phyloP scores from a whole-genome alignment of 1,140 invertebrate species.

The Drosophila pandora region DNA sequence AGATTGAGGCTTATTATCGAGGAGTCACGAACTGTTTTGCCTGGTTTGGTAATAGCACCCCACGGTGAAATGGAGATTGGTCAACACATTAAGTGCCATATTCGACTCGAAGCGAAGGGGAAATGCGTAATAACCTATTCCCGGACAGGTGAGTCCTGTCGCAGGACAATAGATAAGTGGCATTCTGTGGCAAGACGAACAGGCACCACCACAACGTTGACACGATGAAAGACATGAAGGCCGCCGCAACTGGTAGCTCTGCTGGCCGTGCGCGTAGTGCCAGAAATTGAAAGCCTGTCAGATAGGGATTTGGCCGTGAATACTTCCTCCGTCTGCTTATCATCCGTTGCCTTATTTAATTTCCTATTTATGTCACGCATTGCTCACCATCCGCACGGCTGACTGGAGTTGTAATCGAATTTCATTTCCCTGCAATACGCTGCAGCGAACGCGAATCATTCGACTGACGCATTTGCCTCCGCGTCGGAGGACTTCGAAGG shows the following conservation, averaged over 20 bases:
- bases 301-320: background rate
- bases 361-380: slow-evolving; percentile 61
- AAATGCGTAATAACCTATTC: slow-evolving; percentile 32
- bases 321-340: slow-evolving; percentile 11
- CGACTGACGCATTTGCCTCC: slow-evolving; percentile 8
- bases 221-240: background rate
- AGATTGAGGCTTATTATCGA: too few relatives aligned
- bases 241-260: background rate
- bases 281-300: slow-evolving; percentile 57
- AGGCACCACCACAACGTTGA: background rate
- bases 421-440: slow-evolving; percentile 4
- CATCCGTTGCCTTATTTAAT: slow-evolving; percentile 58
- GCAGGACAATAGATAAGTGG: slow-evolving; percentile 9
- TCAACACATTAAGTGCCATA: background rate
- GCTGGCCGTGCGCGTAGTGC: background rate
- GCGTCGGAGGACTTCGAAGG: background rate
- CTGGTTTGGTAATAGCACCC: background rate
- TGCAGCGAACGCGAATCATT: slow-evolving; percentile 7
- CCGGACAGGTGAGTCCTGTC: slow-evolving; percentile 27
- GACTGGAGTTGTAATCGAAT: slow-evolving; percentile 45
- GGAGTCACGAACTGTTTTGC: background rate
- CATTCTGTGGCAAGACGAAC: background rate
- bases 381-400: slow-evolving; percentile 17
- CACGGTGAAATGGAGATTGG: background rate
- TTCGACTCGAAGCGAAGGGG: background rate